These are phyloP conservation scores for Spermophilus dauricus DNA, from an alignment of 2,113 vertebrate genomes.

Conservation along the genomic window DNA sequence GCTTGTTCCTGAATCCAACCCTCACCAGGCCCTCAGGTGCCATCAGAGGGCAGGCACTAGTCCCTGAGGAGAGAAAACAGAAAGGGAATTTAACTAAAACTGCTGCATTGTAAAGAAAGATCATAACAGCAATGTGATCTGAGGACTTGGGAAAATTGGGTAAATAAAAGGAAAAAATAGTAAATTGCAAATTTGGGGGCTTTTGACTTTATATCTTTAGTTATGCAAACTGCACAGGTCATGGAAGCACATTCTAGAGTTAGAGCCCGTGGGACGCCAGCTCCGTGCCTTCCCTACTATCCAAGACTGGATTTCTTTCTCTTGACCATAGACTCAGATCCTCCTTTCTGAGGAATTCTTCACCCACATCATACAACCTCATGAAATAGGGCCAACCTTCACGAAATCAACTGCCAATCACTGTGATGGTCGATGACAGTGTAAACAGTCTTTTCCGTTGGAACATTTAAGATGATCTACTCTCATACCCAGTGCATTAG, in stretches of 20 bases:
- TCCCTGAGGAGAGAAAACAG: conserved; percentile 48
- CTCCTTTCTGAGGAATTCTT: background rate
- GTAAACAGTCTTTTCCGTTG: background rate
- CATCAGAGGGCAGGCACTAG: background rate
- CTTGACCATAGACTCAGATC: background rate
- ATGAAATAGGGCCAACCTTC: background rate
- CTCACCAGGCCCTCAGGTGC: background rate
- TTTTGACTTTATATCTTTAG: background rate
- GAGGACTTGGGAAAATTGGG: background rate
- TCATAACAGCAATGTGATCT: conserved; percentile 17
- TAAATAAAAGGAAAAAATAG: background rate
- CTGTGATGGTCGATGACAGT: no score
- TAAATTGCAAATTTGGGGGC: background rate
- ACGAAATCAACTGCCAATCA: background rate
- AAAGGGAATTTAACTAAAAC: conserved; percentile 62
- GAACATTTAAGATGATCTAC: background rate
- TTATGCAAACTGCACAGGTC: background rate
- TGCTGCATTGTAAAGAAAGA: conserved; percentile 13
- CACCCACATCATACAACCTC: background rate
- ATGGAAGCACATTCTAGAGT: background rate
- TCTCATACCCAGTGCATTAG: background rate
- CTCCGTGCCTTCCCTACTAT: background rate
- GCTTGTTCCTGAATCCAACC: background rate
- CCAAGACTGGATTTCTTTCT: background rate
- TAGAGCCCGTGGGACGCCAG: no score